Evolutionary conservation across 2,797 vertebrate genomes (phyloP).

Genomic region (Anomalospiza imberbis): DNA sequence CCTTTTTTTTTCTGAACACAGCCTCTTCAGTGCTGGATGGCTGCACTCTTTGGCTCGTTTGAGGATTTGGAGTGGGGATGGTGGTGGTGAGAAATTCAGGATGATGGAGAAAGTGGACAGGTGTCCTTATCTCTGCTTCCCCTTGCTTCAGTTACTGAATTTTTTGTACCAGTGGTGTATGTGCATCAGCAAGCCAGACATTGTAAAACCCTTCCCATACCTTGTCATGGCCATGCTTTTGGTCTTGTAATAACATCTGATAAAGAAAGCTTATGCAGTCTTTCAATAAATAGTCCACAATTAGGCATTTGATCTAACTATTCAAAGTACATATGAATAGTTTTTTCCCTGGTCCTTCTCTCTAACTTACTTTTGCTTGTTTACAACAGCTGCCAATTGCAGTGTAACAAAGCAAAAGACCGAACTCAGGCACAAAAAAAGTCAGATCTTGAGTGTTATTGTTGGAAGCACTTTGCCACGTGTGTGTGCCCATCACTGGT

Average conservation of each 20-base stretch:
- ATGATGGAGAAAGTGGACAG: background rate
- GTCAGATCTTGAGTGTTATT: background rate
- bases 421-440: background rate
- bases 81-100: background rate
- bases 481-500: background rate
- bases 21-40: background rate
- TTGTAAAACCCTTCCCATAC: background rate
- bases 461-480: fast-evolving
- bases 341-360: background rate
- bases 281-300: background rate
- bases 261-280: background rate
- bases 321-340: background rate
- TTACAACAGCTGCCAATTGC: background rate
- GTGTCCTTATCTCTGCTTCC: background rate
- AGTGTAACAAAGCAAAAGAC: background rate
- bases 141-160: background rate
- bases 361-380: background rate
- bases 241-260: background rate
- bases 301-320: background rate
- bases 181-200: background rate
- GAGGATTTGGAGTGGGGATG: background rate
- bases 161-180: background rate
- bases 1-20: background rate
- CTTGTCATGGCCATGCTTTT: background rate
- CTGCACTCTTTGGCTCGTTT: fast-evolving